Base-by-base conservation (phyloP, 2,888 invertebrate species). In the Philaethria dido region DNA sequence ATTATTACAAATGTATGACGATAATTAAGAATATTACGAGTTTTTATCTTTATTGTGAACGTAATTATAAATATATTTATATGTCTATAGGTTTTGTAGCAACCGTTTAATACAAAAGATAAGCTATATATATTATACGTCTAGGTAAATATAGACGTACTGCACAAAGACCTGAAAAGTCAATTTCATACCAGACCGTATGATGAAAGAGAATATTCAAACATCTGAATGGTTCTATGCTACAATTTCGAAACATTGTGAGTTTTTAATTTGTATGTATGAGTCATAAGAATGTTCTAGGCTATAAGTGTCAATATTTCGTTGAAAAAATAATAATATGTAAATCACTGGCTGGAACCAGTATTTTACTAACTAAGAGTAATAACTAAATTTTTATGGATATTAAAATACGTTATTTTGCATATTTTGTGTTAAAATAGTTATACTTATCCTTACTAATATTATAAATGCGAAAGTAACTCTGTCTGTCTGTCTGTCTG, bases 161-260 rank as follows among this genome's bases (percentile, higher is more conserved):
- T 48, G 22, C 25, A 39, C 39, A 25, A 50, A 29, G 50, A 50
- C 44, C 44, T 25, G 50, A 50, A 50, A 50, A 22, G 48, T 25
- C 25, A 22, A n/a, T 25, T 50, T 50, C 50, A 25, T 0, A 25
- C 25, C 11, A 25, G 48, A 50, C 50, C 1, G 29, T 4, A 22
- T 50, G 29, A 50, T 50, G 50, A 50, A 29, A 50, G 29, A 3
- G 25, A 50, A 50, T 50, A 44, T 25, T 50, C 9, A 50, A 16
- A 50, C 16, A 50, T 16, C 1, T n/a, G 3, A 16, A 5, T 29
- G 16, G 22, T 0, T 25, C 29, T n/a, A n/a, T 4, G n/a, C 25
- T 25, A 29, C 29, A 1, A 50, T 50, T 52, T 52, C 4, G 16
- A 52, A 11, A 33, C 16, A 52, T 29, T 16, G 29, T 52, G 11